Evolutionary conservation across 2,113 vertebrate species (phyloP).

Genomic region (Zingel zingel): DNA sequence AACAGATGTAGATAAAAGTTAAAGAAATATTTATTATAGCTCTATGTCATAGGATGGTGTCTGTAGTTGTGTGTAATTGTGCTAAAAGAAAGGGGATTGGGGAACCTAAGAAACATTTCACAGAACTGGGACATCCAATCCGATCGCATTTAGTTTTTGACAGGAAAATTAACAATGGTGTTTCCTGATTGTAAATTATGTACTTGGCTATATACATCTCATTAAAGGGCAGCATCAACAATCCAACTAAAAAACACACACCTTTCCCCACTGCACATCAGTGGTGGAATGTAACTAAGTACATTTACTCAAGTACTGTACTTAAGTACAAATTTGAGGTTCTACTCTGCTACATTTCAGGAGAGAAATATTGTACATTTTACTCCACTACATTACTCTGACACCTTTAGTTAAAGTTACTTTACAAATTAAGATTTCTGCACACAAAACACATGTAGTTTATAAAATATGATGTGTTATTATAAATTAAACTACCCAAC

Average conservation of each 20-base stretch:
- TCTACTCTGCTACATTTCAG: too few species aligned
- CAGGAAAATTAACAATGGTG: not conserved
- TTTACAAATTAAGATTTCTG: too few species aligned
- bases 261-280: too few species aligned
- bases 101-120: not conserved
- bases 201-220: not conserved
- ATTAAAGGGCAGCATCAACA: not conserved
- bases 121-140: not conserved
- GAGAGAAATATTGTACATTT: too few species aligned
- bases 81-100: not conserved
- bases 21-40: not conserved
- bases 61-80: not conserved
- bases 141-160: not conserved
- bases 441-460: too few species aligned
- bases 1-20: not conserved
- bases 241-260: slow-evolving; percentile 6
- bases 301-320: too few species aligned
- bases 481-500: too few species aligned
- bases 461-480: too few species aligned
- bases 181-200: not conserved
- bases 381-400: too few species aligned
- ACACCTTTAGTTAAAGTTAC: too few species aligned
- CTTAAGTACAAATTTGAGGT: too few species aligned
- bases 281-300: too few species aligned
- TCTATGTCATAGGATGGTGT: not conserved